phyloP scores from a whole-genome alignment of 1,140 invertebrate genomes.

The Drosophila hydei region DNA sequence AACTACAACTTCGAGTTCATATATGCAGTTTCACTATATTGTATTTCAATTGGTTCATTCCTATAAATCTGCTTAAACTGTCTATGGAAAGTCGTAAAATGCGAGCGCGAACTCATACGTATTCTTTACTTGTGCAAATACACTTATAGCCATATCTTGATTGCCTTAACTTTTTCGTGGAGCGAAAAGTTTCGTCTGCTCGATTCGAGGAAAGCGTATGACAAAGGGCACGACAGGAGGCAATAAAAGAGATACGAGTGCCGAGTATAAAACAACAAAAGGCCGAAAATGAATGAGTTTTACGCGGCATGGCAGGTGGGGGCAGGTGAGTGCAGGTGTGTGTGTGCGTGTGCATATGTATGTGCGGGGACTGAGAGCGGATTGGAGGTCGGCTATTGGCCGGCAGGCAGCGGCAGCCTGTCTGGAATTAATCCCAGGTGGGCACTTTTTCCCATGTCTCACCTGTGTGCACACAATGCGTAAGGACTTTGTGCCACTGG shows the following conservation, averaged over 20 bases:
- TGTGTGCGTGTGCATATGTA: background rate
- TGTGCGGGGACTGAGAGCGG: constrained; percentile 13
- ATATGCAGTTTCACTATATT: background rate
- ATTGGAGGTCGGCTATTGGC: constrained; percentile 14
- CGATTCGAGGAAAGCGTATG: constrained; percentile 23
- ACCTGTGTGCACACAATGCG: constrained; percentile 34
- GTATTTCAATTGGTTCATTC: background rate
- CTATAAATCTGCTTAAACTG: constrained; percentile 15
- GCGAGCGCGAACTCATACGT: background rate
- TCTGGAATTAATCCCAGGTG: constrained; percentile 69
- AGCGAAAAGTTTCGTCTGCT: constrained; percentile 2
- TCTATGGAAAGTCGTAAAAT: constrained; percentile 18
- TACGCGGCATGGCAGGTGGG: constrained; percentile 15
- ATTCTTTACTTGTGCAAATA: constrained; percentile 8
- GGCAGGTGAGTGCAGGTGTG: constrained; percentile 11
- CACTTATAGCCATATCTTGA: constrained; percentile 11
- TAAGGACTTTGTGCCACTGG: constrained; percentile 12
- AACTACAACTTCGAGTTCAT: background rate
- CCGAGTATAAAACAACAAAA: constrained; percentile 62
- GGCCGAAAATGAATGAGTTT: constrained; percentile 63
- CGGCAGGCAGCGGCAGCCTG: constrained; percentile 6
- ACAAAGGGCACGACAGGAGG: constrained; percentile 59
- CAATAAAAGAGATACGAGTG: constrained; percentile 58
- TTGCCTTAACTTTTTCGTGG: background rate
- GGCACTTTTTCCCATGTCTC: constrained; percentile 54